Evolutionary conservation across 2,113 vertebrate species (phyloP), one percentile per base, ranked within the genome.

Genomic region (Desmodus rotundus): DNA sequence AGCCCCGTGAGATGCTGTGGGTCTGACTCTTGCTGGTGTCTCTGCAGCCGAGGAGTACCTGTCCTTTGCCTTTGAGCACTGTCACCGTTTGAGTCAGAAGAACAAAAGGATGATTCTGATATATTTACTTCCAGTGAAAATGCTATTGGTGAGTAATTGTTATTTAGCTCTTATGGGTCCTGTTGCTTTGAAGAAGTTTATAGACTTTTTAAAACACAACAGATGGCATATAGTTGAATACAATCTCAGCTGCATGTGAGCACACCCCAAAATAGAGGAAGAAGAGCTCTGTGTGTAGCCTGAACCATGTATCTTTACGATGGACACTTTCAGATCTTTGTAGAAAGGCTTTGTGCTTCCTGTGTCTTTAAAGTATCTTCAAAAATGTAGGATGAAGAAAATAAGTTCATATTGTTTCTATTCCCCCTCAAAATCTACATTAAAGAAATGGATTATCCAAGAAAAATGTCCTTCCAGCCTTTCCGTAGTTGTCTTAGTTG

Each of bases 61-160:
- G 61, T 99, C 99, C 0, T 99, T 99, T 90, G 99, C 99, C 47
- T 99, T 99, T 95, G 98, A 98, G 61, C 99, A 99, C 97, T 99
- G 99, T 70, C 99, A 99, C 93, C 99, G 98, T 3, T 99, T 99
- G 73, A 99, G 99, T 96, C 99, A 99, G 99, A 99, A 99, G 97
- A 99, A 99, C 98, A 99, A 99, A 97, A 98, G 99, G 68, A 99
- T 99, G 99, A 99, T 99, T 83, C 98, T 99, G 36, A 99, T 99
- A 82, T 99, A 99, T 97, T 98, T 99, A 91, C 98, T 99, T 61
- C 99, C 99, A 0, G 99, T 99, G 61, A 99, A 99, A 98, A 99
- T 99, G 99, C 98, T 99, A 61, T 97, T 99, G 98, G 99, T 99
- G 70, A 99, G 98, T 97, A 77, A 17, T 77, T 3, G 0, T 47